Evolutionary conservation across 30 jellyfish, hydroid and myxozoan genomes (phyloP).

Genomic region (Chironex yamaguchii): DNA sequence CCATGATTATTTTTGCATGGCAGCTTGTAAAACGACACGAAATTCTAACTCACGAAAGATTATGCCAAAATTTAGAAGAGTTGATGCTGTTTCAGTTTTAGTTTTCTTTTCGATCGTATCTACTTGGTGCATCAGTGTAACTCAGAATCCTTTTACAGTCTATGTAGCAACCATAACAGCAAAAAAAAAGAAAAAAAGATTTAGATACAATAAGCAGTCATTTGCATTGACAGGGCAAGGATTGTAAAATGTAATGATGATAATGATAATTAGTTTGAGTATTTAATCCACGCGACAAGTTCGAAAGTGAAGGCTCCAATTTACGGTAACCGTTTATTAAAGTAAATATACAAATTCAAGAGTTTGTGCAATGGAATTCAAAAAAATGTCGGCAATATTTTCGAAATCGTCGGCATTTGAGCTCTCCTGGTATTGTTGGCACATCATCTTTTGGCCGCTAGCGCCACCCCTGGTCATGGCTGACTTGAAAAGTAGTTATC

Average conservation of each 20-base stretch:
- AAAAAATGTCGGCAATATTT: no score
- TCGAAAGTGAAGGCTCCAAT: no score
- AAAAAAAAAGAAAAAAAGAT: no score
- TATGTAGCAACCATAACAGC: not conserved
- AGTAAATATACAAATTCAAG: no score
- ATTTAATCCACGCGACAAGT: no score
- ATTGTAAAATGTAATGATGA: not conserved
- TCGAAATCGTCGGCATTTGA: no score
- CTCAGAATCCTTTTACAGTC: not conserved
- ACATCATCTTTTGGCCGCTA: no score
- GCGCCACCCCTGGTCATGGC: no score
- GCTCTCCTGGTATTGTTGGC: no score
- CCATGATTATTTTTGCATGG: slow-evolving; percentile 49
- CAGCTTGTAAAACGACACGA: slow-evolving; percentile 70
- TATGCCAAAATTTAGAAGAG: slow-evolving; percentile 62
- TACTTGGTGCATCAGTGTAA: not conserved
- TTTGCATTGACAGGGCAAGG: not conserved
- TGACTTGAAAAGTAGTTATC: no score
- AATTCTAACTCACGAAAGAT: slow-evolving; percentile 39
- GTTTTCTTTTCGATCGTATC: not conserved
- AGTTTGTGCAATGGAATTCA: no score
- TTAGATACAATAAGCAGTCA: slow-evolving; percentile 7
- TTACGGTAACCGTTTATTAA: no score
- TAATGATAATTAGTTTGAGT: not conserved
- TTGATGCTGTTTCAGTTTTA: not conserved